Percentiles rank a stretch among this genome's conserved stretches.
Conservation (phyloP, 1,140 invertebrate genomes). For the Drosophila lowei region DNA sequence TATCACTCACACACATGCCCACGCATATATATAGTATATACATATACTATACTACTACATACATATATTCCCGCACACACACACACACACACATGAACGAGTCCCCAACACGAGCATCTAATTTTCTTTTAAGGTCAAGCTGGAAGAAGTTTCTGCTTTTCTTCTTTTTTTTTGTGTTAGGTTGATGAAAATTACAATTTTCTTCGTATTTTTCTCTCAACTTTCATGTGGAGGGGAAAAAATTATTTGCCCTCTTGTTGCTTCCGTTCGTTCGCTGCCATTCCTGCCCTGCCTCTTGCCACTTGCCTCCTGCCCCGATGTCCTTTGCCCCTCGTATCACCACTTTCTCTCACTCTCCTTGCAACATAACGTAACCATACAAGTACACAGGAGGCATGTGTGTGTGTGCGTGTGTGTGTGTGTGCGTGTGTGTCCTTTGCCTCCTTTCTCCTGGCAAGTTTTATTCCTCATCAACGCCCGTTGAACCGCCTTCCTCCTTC, state of each 20-base stretch:
- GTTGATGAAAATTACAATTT: slow-evolving; percentile 81
- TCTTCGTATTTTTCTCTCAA: slow-evolving; percentile 77
- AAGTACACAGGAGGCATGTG: slow-evolving; percentile 36
- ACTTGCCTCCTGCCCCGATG: not conserved
- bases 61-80: slow-evolving; percentile 19
- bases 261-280: slow-evolving; percentile 53
- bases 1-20: slow-evolving; percentile 51
- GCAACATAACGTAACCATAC: slow-evolving; percentile 55
- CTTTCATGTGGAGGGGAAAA: slow-evolving; percentile 63
- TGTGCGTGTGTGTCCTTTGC: slow-evolving; percentile 12
- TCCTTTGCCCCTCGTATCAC: slow-evolving; percentile 10
- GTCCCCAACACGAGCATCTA: slow-evolving; percentile 64
- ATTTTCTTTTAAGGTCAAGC: slow-evolving; percentile 76
- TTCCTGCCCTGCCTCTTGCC: slow-evolving; percentile 1
- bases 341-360: not conserved
- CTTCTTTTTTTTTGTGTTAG: slow-evolving; percentile 45
- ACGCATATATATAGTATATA: not conserved
- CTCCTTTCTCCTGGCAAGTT: slow-evolving; percentile 37
- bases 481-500: slow-evolving; percentile 30
- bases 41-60: slow-evolving; percentile 16
- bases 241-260: slow-evolving; percentile 70
- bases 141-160: slow-evolving; percentile 49
- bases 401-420: slow-evolving; percentile 16
- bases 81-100: slow-evolving; percentile 30
- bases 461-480: slow-evolving; percentile 63